Conservation (phyloP, 35 echinoderm and acorn worm genomes). For the Apostichopus japonicus region DNA sequence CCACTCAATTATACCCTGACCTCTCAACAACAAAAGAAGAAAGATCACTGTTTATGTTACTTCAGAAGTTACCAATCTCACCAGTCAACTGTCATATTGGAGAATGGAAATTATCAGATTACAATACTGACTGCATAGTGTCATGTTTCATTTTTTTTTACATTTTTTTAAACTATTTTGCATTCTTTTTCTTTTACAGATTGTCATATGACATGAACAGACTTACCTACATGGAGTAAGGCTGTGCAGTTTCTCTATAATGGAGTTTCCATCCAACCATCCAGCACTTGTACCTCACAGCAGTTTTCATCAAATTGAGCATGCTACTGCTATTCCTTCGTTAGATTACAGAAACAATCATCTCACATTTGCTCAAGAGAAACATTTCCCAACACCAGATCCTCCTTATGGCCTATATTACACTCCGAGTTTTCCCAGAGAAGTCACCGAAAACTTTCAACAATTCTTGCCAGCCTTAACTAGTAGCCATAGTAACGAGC, state of each 20-base stretch:
- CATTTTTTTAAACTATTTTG: no score
- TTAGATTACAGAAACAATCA: background rate
- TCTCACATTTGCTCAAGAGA: background rate
- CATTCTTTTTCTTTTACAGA: no score
- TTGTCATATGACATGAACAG: no score
- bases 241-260: background rate
- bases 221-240: no score
- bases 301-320: conserved; percentile 1
- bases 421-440: conserved; percentile 2
- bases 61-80: no score
- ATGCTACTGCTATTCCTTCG: background rate
- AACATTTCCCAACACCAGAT: background rate
- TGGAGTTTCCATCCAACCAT: background rate
- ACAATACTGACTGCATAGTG: no score
- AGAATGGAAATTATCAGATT: no score
- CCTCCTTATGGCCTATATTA: background rate
- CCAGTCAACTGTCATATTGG: no score
- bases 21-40: no score
- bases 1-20: no score
- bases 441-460: background rate
- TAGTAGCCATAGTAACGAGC: background rate
- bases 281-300: background rate
- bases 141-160: no score
- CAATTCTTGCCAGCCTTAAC: conserved; percentile 18
- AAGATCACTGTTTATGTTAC: no score